A percentile compares a stretch with the other conserved stretches of the same genome.
Conservation (phyloP, 2,888 invertebrate species). For the Amorpha juglandis region DNA sequence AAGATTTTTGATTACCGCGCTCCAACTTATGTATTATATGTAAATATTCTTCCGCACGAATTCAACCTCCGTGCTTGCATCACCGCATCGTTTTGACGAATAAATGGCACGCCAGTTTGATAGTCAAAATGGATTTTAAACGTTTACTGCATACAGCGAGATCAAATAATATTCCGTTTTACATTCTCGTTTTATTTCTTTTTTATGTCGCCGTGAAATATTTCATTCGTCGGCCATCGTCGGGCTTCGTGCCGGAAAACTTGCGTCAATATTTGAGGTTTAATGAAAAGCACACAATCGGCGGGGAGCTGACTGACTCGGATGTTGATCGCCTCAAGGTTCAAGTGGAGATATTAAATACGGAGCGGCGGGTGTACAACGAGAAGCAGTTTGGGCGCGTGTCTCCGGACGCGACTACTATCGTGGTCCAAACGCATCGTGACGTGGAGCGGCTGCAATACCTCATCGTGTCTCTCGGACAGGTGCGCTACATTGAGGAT, state of each 20-base stretch:
- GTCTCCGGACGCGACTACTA: slow-evolving; percentile 38
- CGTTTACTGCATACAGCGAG: slow-evolving; percentile 33
- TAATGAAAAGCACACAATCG: slow-evolving; percentile 29
- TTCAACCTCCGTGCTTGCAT: slow-evolving; percentile 1
- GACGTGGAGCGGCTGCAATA: slow-evolving; percentile 47
- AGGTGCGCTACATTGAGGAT: slow-evolving; percentile 46
- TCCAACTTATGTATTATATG: background rate
- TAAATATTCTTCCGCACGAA: background rate
- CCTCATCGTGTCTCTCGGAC: slow-evolving; percentile 52
- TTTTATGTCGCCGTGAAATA: slow-evolving; percentile 30
- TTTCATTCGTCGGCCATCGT: slow-evolving; percentile 3
- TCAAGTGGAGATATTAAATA: slow-evolving; percentile 43
- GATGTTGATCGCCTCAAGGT: slow-evolving; percentile 34
- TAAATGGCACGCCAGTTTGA: slow-evolving; percentile 15
- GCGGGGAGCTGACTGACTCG: slow-evolving; percentile 12
- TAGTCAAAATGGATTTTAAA: slow-evolving; percentile 38
- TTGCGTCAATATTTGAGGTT: slow-evolving; percentile 36
- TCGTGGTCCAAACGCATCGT: slow-evolving; percentile 50
- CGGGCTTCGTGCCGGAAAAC: slow-evolving; percentile 30
- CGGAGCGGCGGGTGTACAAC: slow-evolving; percentile 42
- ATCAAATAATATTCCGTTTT: slow-evolving; percentile 36
- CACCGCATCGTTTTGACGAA: background rate
- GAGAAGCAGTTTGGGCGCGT: slow-evolving; percentile 39
- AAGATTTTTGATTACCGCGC: background rate
- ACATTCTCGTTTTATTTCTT: slow-evolving; percentile 35